Evolutionary conservation across 2,113 vertebrate species (phyloP).

Genomic region (Ailuropoda melanoleuca): DNA sequence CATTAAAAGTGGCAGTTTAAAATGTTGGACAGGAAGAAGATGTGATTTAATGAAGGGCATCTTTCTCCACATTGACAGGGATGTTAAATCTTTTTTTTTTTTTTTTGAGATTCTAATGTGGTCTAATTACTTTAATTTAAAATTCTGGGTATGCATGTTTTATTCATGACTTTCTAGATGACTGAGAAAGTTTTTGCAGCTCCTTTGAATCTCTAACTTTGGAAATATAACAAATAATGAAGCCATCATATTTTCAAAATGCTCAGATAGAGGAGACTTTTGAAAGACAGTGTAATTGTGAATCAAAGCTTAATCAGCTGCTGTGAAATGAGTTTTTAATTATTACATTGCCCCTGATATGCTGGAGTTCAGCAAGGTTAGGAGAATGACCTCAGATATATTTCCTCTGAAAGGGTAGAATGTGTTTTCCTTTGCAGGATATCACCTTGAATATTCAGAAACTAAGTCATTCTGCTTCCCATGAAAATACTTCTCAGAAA

Average conservation of each 20-base stretch:
- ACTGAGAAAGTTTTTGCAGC: slow-evolving; percentile 75
- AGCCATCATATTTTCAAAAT: slow-evolving; percentile 81
- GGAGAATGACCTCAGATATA: slow-evolving; percentile 67
- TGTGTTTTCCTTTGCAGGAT: slow-evolving; percentile 43
- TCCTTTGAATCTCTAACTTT: slow-evolving; percentile 78
- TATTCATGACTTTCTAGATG: slow-evolving; percentile 79
- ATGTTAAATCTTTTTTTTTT: slow-evolving; percentile 73
- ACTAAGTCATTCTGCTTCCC: background rate
- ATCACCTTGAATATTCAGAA: slow-evolving; percentile 64
- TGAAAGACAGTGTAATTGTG: slow-evolving; percentile 80
- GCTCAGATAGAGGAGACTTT: slow-evolving; percentile 71
- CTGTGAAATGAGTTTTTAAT: slow-evolving; percentile 84
- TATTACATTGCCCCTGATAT: slow-evolving; percentile 72
- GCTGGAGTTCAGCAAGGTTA: slow-evolving; percentile 73
- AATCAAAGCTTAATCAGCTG: slow-evolving; percentile 81
- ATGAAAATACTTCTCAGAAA: slow-evolving; percentile 51
- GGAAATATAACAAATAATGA: slow-evolving; percentile 79
- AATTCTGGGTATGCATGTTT: slow-evolving; percentile 79
- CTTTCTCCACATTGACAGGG: slow-evolving; percentile 66
- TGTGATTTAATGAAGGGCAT: slow-evolving; percentile 72
- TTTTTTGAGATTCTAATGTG: slow-evolving; percentile 74
- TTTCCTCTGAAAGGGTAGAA: slow-evolving; percentile 63
- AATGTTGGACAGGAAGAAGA: slow-evolving; percentile 65
- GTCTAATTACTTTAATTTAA: slow-evolving; percentile 82
- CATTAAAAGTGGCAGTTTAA: slow-evolving; percentile 69